Evolutionary conservation across 1,140 invertebrate genomes (phyloP), one percentile per base, ranked within the genome.

Genomic region (Streblospio benedicti): DNA sequence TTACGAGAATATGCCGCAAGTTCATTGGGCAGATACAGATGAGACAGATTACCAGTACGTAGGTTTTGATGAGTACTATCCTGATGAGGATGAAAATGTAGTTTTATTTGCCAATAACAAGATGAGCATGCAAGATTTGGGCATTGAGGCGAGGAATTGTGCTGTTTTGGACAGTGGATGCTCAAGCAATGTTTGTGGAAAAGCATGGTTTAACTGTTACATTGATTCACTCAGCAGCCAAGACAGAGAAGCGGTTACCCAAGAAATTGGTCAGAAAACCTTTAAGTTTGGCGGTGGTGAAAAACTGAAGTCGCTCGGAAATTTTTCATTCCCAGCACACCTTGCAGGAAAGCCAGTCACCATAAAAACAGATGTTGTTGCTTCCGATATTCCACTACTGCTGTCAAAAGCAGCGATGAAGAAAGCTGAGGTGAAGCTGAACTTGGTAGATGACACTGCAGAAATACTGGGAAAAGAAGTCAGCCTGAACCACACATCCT

Each of bases 271-370:
- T 25, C 9, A 47, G 4, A 64, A 47, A 31, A 38, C 61, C 5
- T 66, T 66, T 45, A 66, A 62, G 50, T 64, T 62, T 62, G 60
- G 57, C 16, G 57, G 56, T n/a, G 60, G 62, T 49, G 57, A 57
- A 28, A 38, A 53, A 32, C 33, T 60, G 23, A 62, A 30, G 47
- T 65, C 57, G 6, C 6, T 25, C 28, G 58, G 54, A 20, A 53
- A 60, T 30, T 52, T 51, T 53, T 20, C 14, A 6, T 12, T 60
- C 12, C 61, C 55, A 28, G 51, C 49, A 18, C 4, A 28, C 12
- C 45, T 65, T 6, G 63, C 52, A 32, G 60, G 56, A 38, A 55
- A 58, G 41, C 43, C 55, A 27, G 51, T 55, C 1, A 27, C 18
- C 0, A 44, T 65, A 6, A 60, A 32, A 41, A 63, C 64, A 43